Evolutionary conservation across 35 echinoderm and acorn worm genomes (phyloP).

Genomic region (Heliocidaris tuberculata): DNA sequence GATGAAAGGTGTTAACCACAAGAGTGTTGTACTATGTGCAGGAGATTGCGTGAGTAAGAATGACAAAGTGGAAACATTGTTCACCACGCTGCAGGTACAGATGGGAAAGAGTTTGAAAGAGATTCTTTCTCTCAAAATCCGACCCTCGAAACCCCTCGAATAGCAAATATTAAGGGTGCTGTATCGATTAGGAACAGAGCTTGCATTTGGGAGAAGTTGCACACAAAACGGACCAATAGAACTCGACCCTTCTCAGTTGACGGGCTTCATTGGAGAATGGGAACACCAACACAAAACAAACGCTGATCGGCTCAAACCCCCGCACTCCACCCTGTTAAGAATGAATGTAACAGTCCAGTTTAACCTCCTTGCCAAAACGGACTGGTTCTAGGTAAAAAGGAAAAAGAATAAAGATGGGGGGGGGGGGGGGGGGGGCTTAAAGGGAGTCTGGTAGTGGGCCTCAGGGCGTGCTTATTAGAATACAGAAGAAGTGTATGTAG

Average conservation of each 20-base stretch:
- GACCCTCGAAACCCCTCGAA: conserved; percentile 17
- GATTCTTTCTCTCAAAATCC: not conserved
- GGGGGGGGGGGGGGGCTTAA: not conserved
- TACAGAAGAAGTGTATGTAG: conserved; percentile 43
- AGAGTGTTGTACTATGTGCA: not conserved
- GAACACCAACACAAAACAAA: conserved; percentile 46
- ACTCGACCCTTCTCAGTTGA: not conserved
- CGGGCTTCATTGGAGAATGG: conserved; percentile 15
- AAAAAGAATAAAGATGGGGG: not conserved
- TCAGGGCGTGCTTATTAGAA: conserved; percentile 15
- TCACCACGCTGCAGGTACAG: not conserved
- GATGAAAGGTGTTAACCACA: not conserved
- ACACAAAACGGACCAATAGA: conserved; percentile 30
- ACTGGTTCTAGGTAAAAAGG: not conserved
- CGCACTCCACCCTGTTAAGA: not conserved
- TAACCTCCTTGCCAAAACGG: not conserved
- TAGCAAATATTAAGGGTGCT: conserved; percentile 46
- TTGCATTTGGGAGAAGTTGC: conserved; percentile 3
- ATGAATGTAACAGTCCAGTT: not conserved
- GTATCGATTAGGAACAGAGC: conserved; percentile 34
- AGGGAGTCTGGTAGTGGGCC: not conserved
- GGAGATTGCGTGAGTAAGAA: not conserved
- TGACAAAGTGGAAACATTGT: not conserved
- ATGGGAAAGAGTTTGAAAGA: not conserved
- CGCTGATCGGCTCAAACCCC: not conserved